These are phyloP conservation scores for Lerema accius DNA, from an alignment of 1,140 invertebrate genomes.

Conservation along the genomic window DNA sequence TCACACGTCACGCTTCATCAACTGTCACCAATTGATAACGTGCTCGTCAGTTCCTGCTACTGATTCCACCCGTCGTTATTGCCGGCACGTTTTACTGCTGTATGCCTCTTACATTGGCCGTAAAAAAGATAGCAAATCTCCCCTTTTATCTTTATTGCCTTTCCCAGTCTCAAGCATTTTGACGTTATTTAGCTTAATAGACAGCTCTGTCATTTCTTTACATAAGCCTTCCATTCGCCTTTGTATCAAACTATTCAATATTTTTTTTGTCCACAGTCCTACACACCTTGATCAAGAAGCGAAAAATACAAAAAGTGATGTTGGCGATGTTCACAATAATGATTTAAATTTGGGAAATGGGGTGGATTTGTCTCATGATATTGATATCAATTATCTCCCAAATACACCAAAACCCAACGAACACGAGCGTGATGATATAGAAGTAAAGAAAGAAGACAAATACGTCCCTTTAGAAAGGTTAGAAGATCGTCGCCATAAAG, in stretches of 20 bases:
- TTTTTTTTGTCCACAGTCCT: conserved; percentile 35
- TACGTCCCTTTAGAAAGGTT: conserved; percentile 48
- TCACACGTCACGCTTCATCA: no score
- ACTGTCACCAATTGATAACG: no score
- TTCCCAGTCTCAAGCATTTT: no score
- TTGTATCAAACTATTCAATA: background rate
- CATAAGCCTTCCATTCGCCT: no score
- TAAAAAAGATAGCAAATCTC: no score
- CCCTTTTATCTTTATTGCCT: no score
- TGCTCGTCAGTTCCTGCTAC: no score
- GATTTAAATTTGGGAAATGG: conserved; percentile 41
- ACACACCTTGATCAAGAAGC: conserved; percentile 11
- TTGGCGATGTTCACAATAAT: background rate
- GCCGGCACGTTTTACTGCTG: no score
- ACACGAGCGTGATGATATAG: conserved; percentile 53
- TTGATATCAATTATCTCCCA: conserved; percentile 68
- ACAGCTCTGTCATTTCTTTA: no score
- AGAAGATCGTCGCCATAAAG: conserved; percentile 10
- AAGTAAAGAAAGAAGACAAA: conserved; percentile 51
- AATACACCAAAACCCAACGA: conserved; percentile 40
- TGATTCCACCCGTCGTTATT: no score
- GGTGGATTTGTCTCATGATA: conserved; percentile 70
- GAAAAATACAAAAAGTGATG: background rate
- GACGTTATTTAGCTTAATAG: no score
- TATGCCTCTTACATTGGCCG: no score